Conservation (phyloP, 2,888 invertebrate genomes). For the Andrena hattorfiana region DNA sequence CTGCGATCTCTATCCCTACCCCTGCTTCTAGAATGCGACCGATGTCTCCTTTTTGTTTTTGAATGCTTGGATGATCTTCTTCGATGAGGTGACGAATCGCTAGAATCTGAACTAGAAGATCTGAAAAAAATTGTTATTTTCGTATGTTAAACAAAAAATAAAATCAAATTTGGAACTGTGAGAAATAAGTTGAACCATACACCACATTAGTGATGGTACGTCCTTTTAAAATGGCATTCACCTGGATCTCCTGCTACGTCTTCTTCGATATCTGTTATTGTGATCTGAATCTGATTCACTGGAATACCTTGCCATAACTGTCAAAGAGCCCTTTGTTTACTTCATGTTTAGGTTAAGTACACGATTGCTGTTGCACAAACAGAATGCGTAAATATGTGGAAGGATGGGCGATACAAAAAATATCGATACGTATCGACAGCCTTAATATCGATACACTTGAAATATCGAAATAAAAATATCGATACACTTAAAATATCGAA, state of each 20-base stretch:
- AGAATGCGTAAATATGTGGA: neutral
- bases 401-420: no score
- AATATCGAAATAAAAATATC: no score
- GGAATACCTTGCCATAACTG: constrained; percentile 81
- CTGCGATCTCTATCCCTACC: constrained; percentile 75
- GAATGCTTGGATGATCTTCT: constrained; percentile 78
- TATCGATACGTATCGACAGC: no score
- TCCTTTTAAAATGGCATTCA: constrained; percentile 27
- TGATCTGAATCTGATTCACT: constrained; percentile 83
- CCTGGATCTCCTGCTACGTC: constrained; percentile 75
- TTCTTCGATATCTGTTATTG: constrained; percentile 78
- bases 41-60: constrained; percentile 78
- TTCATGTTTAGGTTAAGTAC: neutral
- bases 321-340: constrained; percentile 22
- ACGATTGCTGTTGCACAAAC: neutral
- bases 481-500: no score
- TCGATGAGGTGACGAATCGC: constrained; percentile 79
- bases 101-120: constrained; percentile 80
- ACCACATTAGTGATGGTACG: neutral
- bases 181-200: neutral
- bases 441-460: no score
- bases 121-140: constrained; percentile 61
- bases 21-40: constrained; percentile 80
- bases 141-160: neutral
- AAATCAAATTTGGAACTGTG: no score